phyloP scores from a whole-genome alignment of 2,797 vertebrate species.

The Silurus aristotelis region DNA sequence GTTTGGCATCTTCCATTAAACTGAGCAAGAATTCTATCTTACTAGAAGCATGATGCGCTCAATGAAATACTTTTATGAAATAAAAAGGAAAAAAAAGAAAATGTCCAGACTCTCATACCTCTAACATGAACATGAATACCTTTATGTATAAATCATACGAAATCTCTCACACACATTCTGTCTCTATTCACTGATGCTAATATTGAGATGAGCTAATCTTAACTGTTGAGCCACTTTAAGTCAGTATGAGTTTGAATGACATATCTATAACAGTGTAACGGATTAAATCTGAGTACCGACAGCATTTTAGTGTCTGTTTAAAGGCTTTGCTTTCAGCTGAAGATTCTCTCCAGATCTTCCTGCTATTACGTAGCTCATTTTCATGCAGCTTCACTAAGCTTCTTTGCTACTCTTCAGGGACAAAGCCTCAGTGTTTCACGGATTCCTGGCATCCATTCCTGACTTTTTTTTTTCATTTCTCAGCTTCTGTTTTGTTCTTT shows the following conservation, averaged over 20 bases:
- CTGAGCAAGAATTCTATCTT: too few species aligned
- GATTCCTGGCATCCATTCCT: slow-evolving; percentile 1
- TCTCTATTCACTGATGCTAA: not conserved
- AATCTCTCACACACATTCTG: not conserved
- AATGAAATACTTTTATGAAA: too few species aligned
- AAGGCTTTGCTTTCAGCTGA: not conserved
- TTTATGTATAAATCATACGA: too few species aligned
- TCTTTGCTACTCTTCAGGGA: slow-evolving; percentile 19
- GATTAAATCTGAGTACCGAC: not conserved
- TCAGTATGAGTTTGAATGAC: not conserved
- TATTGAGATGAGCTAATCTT: not conserved
- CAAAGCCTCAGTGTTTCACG: slow-evolving; percentile 49
- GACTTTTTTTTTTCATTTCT: not conserved
- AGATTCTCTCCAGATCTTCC: not conserved
- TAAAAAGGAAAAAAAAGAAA: too few species aligned
- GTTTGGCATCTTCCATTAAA: too few species aligned
- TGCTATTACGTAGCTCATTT: not conserved
- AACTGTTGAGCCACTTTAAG: not conserved
- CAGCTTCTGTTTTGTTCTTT: slow-evolving; percentile 4
- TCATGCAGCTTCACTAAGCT: not conserved
- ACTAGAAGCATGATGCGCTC: too few species aligned
- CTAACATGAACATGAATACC: not conserved
- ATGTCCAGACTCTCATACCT: not conserved
- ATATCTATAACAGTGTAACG: not conserved
- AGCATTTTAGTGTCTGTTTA: slow-evolving; percentile 2